Percentiles rank a stretch among this genome's conserved stretches.
Conservation (phyloP, 30 jellyfish, hydroid and myxozoan species). For the Hydractinia symbiolongicarpus region DNA sequence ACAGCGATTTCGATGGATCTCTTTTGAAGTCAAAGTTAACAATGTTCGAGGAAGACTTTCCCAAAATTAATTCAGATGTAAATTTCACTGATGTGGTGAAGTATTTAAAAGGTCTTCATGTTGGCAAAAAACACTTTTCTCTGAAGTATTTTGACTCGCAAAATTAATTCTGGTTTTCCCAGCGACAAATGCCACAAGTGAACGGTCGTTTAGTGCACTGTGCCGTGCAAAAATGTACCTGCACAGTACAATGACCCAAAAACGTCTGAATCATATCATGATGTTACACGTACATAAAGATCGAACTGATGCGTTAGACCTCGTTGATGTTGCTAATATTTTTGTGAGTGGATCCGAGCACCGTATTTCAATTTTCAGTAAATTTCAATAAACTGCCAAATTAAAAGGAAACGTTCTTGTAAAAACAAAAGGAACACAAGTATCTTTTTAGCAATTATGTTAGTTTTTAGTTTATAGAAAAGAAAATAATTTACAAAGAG, state of each 20-base stretch:
- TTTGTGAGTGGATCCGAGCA: too few relatives aligned
- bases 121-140: conserved; percentile 12
- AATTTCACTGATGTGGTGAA: conserved; percentile 29
- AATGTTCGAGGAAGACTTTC: conserved; percentile 16
- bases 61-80: conserved; percentile 28
- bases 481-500: too few relatives aligned
- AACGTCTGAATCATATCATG: too few relatives aligned
- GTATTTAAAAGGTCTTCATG: conserved; percentile 24
- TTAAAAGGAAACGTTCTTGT: too few relatives aligned
- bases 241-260: background rate
- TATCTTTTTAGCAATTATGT: too few relatives aligned
- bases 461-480: too few relatives aligned
- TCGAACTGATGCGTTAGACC: background rate
- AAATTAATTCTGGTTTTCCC: conserved; percentile 10
- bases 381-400: too few relatives aligned
- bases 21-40: conserved; percentile 13
- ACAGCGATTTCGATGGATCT: conserved; percentile 21
- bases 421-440: too few relatives aligned
- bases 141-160: conserved; percentile 9
- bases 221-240: background rate
- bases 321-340: background rate
- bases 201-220: background rate
- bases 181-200: conserved; percentile 29
- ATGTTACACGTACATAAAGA: too few relatives aligned
- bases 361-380: too few relatives aligned